phyloP scores from a whole-genome alignment of 1,140 invertebrate genomes.

The Papilio glaucus region DNA sequence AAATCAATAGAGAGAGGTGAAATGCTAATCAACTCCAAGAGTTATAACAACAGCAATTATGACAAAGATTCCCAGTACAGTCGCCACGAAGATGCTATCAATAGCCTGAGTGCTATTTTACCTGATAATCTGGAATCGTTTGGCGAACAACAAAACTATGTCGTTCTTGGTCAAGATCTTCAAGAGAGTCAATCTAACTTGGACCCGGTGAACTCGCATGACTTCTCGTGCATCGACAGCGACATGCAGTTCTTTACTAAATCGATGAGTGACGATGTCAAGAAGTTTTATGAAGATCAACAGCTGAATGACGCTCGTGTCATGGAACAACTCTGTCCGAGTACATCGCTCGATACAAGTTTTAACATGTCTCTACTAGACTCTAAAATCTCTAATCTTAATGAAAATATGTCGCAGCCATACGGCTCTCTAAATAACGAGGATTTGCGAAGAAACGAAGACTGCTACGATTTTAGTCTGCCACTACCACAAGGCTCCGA shows the following conservation, averaged over 20 bases:
- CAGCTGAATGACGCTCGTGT: slow-evolving; percentile 63
- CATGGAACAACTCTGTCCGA: slow-evolving; percentile 72
- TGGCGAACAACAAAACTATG: slow-evolving; percentile 70
- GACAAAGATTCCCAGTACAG: slow-evolving; percentile 58
- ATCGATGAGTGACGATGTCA: slow-evolving; percentile 77
- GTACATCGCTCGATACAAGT: slow-evolving; percentile 65
- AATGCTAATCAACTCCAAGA: slow-evolving; percentile 65
- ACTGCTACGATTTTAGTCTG: slow-evolving; percentile 70
- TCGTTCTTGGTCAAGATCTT: slow-evolving; percentile 62
- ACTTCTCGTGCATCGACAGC: slow-evolving; percentile 75
- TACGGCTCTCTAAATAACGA: slow-evolving; percentile 61
- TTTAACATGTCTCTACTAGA: slow-evolving; percentile 75
- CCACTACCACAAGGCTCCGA: slow-evolving; percentile 62
- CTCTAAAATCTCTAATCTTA: slow-evolving; percentile 63
- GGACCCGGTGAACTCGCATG: slow-evolving; percentile 62
- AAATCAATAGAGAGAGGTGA: slow-evolving; percentile 78
- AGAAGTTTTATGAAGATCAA: slow-evolving; percentile 77
- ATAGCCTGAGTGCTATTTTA: slow-evolving; percentile 70
- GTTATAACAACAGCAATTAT: slow-evolving; percentile 50
- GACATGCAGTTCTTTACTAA: slow-evolving; percentile 79
- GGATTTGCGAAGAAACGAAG: slow-evolving; percentile 63
- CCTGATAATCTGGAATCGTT: slow-evolving; percentile 75
- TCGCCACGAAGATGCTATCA: slow-evolving; percentile 66
- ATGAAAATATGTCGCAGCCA: slow-evolving; percentile 60
- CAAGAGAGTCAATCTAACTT: slow-evolving; percentile 59